Conservation (phyloP, 2,113 vertebrate genomes). For the Odocoileus virginianus region DNA sequence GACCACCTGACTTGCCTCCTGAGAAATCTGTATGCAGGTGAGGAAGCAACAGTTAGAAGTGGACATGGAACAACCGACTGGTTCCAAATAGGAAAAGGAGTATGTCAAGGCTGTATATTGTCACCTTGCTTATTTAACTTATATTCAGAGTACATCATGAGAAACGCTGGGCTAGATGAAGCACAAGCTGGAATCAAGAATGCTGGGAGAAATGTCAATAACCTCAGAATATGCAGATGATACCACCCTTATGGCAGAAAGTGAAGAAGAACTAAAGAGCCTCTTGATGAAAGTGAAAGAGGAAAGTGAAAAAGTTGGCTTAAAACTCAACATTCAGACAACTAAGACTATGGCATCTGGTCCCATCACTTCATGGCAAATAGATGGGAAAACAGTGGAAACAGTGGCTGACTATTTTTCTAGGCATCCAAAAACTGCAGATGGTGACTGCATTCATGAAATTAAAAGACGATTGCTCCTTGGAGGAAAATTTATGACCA, state of each 20-base stretch:
- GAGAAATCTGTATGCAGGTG: not conserved
- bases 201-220: not conserved
- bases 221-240: not conserved
- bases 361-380: not conserved
- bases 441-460: not conserved
- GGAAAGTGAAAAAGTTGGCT: not conserved
- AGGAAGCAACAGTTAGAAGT: not conserved
- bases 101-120: not conserved
- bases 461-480: not conserved
- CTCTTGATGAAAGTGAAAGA: not conserved
- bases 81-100: not conserved
- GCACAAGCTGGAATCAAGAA: not conserved
- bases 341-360: not conserved
- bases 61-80: not conserved
- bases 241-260: not conserved
- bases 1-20: not conserved
- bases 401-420: not conserved
- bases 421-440: not conserved
- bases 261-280: not conserved
- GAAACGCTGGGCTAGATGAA: fast-evolving
- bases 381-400: not conserved
- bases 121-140: not conserved
- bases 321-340: not conserved
- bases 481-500: not conserved
- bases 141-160: not conserved